A percentile compares a stretch with the other conserved stretches of the same genome.
Evolutionary conservation across 2,113 vertebrate species (phyloP).

Genomic region (Hiodon alosoides): DNA sequence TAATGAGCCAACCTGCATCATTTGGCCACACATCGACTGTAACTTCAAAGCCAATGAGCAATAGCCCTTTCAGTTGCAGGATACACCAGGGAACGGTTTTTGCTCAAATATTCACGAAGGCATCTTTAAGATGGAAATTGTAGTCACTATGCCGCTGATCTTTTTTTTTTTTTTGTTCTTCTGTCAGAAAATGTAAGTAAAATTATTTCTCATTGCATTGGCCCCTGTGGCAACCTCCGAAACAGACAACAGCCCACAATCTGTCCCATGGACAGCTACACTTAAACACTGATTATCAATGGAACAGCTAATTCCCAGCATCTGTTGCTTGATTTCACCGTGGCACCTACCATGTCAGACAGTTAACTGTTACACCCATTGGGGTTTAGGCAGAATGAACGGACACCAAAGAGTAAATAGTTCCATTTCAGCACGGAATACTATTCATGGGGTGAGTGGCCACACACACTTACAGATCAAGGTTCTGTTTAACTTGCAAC

Average conservation of each 20-base stretch:
- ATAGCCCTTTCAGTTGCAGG: slow-evolving; percentile 13
- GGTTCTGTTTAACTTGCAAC: too few species aligned
- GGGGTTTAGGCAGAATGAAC: slow-evolving; percentile 28
- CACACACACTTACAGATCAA: slow-evolving; percentile 3
- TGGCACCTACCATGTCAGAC: slow-evolving; percentile 47
- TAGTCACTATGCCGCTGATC: background rate
- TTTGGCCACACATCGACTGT: slow-evolving; percentile 29
- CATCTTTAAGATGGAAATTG: background rate
- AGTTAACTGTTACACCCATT: slow-evolving; percentile 10
- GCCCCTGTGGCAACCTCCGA: slow-evolving; percentile 42
- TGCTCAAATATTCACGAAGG: background rate
- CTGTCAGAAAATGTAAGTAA: background rate
- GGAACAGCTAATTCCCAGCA: slow-evolving; percentile 60
- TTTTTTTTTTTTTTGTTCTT: background rate
- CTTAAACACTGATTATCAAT: slow-evolving; percentile 40
- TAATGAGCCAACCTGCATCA: slow-evolving; percentile 32
- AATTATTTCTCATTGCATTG: background rate
- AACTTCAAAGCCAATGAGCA: slow-evolving; percentile 32
- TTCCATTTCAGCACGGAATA: slow-evolving; percentile 57
- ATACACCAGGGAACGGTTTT: background rate
- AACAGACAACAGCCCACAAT: slow-evolving; percentile 44
- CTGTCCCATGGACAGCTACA: slow-evolving; percentile 48
- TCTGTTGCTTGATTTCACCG: slow-evolving; percentile 54
- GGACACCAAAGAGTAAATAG: slow-evolving; percentile 48
- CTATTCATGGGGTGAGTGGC: slow-evolving; percentile 57